Conservation (phyloP, 2,113 vertebrate species). For the Chaenocephalus aceratus region DNA sequence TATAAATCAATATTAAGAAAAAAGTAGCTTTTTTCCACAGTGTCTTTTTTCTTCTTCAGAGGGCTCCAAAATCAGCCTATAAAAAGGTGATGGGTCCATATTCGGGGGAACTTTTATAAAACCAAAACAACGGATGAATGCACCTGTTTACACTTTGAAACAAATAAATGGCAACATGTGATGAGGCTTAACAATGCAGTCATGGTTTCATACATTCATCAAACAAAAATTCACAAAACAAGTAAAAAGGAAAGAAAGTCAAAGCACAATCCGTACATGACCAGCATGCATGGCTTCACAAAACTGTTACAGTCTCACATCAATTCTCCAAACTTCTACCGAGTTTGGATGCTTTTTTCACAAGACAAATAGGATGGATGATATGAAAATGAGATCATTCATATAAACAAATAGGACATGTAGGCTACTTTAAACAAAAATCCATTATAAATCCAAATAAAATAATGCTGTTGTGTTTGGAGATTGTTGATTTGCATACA, state of each 20-base stretch:
- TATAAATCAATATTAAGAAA: slow-evolving; percentile 40
- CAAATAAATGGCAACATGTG: slow-evolving; percentile 84
- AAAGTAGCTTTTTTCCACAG: slow-evolving; percentile 39
- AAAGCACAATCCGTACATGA: slow-evolving; percentile 86
- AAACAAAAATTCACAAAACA: slow-evolving; percentile 87
- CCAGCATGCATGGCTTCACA: slow-evolving; percentile 94
- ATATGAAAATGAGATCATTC: slow-evolving; percentile 86
- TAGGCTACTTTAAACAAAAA: slow-evolving; percentile 8
- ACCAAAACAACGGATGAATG: slow-evolving; percentile 65
- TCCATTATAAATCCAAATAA: slow-evolving; percentile 23
- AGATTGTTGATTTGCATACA: slow-evolving; percentile 21
- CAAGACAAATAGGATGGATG: slow-evolving; percentile 86
- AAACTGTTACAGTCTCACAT: slow-evolving; percentile 83
- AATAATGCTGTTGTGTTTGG: slow-evolving; percentile 27
- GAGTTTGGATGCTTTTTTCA: slow-evolving; percentile 80
- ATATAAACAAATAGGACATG: slow-evolving; percentile 23
- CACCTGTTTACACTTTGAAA: slow-evolving; percentile 77
- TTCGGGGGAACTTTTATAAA: slow-evolving; percentile 84
- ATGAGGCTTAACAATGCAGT: slow-evolving; percentile 87
- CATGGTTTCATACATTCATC: slow-evolving; percentile 88
- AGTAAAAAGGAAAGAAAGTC: slow-evolving; percentile 79
- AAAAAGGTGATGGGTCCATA: slow-evolving; percentile 63
- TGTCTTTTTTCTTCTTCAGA: slow-evolving; percentile 25
- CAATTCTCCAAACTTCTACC: slow-evolving; percentile 50
- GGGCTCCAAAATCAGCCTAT: slow-evolving; percentile 31